These are phyloP conservation scores for Papilio demoleus DNA, from an alignment of 2,888 invertebrate species.

Conservation along the genomic window DNA sequence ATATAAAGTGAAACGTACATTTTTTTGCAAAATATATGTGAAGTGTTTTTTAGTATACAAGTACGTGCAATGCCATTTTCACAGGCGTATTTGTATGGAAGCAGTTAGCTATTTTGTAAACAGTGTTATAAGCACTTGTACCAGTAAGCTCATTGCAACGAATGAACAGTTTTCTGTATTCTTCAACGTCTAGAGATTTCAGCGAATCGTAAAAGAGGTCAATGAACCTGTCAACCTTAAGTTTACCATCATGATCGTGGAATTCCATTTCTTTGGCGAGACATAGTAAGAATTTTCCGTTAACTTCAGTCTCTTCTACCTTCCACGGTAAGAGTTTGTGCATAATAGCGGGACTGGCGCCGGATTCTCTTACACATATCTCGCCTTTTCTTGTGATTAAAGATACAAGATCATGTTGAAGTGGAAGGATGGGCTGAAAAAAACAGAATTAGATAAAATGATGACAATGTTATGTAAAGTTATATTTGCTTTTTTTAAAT, in stretches of 20 bases:
- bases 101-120: conserved; percentile 21
- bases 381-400: not conserved
- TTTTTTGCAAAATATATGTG: not conserved
- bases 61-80: conserved; percentile 6
- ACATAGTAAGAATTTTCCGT: conserved; percentile 21
- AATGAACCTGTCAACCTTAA: conserved; percentile 8
- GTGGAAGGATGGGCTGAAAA: conserved; percentile 11
- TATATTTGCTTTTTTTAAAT: no score
- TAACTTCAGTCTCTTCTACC: conserved; percentile 12
- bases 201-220: not conserved
- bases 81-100: conserved; percentile 4
- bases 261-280: not conserved
- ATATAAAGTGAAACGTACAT: not conserved
- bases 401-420: not conserved
- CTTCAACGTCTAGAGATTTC: conserved; percentile 4
- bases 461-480: no score
- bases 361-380: not conserved
- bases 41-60: not conserved
- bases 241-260: conserved; percentile 1
- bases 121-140: not conserved
- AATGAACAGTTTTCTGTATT: not conserved
- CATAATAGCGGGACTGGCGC: not conserved
- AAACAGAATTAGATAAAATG: not conserved
- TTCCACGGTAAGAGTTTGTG: conserved; percentile 19
- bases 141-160: conserved; percentile 16